A percentile compares a stretch with the other conserved stretches of the same genome.
Evolutionary conservation across 2,797 vertebrate genomes (phyloP).

Genomic region (Eurystomus glaucurus): DNA sequence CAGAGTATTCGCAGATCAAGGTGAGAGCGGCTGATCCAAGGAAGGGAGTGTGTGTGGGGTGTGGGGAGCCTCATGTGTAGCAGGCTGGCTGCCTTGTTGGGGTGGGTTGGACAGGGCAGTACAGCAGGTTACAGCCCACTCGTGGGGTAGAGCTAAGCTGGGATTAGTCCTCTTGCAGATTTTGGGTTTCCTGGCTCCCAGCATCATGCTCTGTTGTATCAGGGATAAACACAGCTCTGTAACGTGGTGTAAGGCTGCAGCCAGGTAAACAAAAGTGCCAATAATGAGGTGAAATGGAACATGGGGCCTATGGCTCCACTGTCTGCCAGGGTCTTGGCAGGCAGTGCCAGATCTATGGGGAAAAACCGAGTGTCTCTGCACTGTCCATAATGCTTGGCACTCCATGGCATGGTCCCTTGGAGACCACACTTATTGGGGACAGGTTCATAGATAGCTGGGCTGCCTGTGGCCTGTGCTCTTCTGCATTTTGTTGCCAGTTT

Average conservation of each 20-base stretch:
- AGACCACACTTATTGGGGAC: fast-evolving
- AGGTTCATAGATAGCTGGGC: not conserved
- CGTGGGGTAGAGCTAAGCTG: not conserved
- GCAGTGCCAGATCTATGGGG: not conserved
- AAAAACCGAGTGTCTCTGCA: not conserved
- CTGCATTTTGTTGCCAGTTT: not conserved
- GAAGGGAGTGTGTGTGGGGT: fast-evolving
- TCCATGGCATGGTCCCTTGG: not conserved
- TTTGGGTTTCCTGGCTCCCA: not conserved
- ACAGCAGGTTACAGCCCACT: fast-evolving
- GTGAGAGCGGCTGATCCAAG: conserved; percentile 77
- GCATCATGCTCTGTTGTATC: fast-evolving
- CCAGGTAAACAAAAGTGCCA: not conserved
- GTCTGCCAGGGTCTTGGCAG: not conserved
- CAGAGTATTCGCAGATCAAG: conserved; percentile 98
- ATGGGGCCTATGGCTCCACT: not conserved
- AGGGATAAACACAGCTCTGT: not conserved
- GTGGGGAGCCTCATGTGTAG: fast-evolving
- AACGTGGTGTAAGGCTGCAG: fast-evolving
- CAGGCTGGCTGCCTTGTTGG: not conserved
- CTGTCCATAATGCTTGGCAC: not conserved
- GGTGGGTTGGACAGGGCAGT: not conserved
- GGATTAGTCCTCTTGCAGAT: not conserved
- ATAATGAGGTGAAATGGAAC: not conserved
- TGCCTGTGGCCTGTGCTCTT: not conserved